Base-by-base conservation (phyloP, 2,113 vertebrate genomes). In the Antechinus stuartii region DNA sequence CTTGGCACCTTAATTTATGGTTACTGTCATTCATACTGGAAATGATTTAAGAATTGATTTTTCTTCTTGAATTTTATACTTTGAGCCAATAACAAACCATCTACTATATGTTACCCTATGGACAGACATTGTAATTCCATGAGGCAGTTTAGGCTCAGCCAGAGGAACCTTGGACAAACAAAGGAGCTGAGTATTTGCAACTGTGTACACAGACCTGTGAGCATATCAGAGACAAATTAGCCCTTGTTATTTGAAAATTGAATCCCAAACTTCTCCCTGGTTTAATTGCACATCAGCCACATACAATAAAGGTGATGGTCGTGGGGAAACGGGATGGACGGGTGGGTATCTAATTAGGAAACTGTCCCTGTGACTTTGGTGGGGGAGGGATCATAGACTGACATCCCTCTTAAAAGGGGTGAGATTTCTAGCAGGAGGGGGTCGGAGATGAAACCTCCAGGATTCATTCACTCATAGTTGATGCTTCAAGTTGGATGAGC, bases 51-150 rank as follows among this genome's bases (percentile, higher is more conserved):
- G 56, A 47, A 95, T 96, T 91, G n/a, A 90, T 90, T 93, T 96
- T 97, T 95, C 94, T 94, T 95, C 46, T 94, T 92, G 49, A 89
- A 56, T 94, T 94, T 95, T 92, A 91, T 46, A 92, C 46, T 55
- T 95, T 97, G 47, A 92, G 27, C 93, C 91, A 90, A 42, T 96
- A 96, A 94, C 96, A 56, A 24, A 55, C 95, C 95, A 94, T 76
- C 90, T 93, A 76, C 94, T 91, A 42, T 90, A 54, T 57, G 54
- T 0, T 91, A 90, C 94, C 46, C 90, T 94, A 8, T 61, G 50
- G 49, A 50, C 52, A 50, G 49, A 94, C 93, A 92, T 96, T 94
- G 57, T 94, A 95, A 90, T 94, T 94, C 94, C 56, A 94, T 76
- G 3, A 30, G 61, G 54, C 89, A 95, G 11, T 46, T 53, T 61